Evolutionary conservation across 1,140 invertebrate genomes (phyloP).

Genomic region (Ectropis grisescens): DNA sequence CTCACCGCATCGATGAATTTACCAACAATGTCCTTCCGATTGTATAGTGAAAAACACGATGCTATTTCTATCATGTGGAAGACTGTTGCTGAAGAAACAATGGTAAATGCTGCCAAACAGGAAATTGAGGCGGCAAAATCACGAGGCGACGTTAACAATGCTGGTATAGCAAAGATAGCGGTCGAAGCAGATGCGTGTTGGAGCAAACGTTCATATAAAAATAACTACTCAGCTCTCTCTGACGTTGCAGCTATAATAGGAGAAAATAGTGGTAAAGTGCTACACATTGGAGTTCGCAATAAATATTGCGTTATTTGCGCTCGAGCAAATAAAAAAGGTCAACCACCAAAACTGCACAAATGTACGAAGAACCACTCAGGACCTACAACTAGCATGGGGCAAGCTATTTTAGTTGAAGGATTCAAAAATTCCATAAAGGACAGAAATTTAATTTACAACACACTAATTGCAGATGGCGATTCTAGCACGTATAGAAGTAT

Average conservation of each 20-base stretch:
- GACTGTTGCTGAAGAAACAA: neutral
- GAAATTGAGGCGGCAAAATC: conserved; percentile 2
- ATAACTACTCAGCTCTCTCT: conserved; percentile 1
- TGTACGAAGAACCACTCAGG: conserved; percentile 29
- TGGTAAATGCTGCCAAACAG: conserved; percentile 2
- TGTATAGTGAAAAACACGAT: neutral
- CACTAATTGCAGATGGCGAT: conserved; percentile 21
- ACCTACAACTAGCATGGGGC: conserved; percentile 39
- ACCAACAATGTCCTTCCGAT: neutral
- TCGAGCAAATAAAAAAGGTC: conserved; percentile 11
- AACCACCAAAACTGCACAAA: conserved; percentile 2
- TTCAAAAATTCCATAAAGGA: conserved; percentile 31
- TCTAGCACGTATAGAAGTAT: conserved; percentile 23
- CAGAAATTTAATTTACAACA: conserved; percentile 37
- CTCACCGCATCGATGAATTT: conserved; percentile 1
- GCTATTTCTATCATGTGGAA: conserved; percentile 6
- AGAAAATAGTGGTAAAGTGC: conserved; percentile 1
- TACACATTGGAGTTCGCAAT: conserved; percentile 18
- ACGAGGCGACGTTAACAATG: conserved; percentile 1
- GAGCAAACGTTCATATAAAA: conserved; percentile 2
- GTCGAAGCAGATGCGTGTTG: conserved; percentile 7
- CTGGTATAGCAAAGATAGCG: conserved; percentile 8
- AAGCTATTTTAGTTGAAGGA: conserved; percentile 37
- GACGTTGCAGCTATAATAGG: conserved; percentile 1
- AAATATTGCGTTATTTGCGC: conserved; percentile 27